These are phyloP conservation scores for Falco peregrinus DNA, from an alignment of 2,797 vertebrate species.

Conservation along the genomic window DNA sequence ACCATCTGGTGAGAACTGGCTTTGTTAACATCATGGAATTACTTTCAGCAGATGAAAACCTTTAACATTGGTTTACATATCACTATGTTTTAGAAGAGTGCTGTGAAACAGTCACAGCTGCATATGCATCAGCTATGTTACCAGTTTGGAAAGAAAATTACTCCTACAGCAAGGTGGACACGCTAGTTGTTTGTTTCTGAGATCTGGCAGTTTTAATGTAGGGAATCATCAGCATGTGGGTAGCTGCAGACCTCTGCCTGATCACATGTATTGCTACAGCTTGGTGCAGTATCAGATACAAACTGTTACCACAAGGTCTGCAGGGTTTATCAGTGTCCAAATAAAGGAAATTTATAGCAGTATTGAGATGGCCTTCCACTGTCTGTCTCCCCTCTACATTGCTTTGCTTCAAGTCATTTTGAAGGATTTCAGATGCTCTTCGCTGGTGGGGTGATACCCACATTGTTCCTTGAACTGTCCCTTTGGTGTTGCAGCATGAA, in stretches of 20 bases:
- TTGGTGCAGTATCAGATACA: background rate
- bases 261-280: background rate
- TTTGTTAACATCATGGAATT: background rate
- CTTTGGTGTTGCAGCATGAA: background rate
- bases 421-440: background rate
- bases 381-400: accelerated
- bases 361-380: background rate
- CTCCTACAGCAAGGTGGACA: background rate
- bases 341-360: background rate
- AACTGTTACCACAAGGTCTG: background rate
- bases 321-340: background rate
- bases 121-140: background rate
- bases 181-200: background rate
- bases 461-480: background rate
- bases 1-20: background rate
- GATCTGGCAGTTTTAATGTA: background rate
- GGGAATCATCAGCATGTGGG: background rate
- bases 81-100: background rate
- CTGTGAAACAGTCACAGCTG: background rate
- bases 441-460: accelerated
- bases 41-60: background rate
- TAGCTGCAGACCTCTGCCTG: background rate
- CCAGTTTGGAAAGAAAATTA: background rate
- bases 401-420: background rate
- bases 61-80: background rate